Conservation (phyloP, 2,113 vertebrate species). For the Pedionomus torquatus region DNA sequence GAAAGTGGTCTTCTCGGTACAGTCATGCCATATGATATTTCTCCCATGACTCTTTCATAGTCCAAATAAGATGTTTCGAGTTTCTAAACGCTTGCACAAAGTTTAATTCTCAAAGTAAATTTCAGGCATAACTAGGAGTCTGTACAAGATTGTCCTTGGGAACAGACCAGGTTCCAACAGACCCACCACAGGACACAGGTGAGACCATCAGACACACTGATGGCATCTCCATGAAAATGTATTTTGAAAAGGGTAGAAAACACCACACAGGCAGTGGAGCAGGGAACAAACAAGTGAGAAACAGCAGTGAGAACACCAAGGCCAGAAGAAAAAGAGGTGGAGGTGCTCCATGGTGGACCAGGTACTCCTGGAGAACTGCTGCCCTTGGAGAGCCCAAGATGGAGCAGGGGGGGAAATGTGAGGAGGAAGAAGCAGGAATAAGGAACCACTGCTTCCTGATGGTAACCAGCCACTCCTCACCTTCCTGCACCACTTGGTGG, state of each 20-base stretch:
- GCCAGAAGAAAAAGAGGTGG: background rate
- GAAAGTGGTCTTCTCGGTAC: background rate
- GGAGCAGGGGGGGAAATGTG: background rate
- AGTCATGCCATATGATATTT: background rate
- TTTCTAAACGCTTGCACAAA: background rate
- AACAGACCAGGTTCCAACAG: background rate
- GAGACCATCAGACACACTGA: background rate
- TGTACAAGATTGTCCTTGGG: background rate
- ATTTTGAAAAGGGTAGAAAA: background rate
- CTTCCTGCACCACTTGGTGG: background rate
- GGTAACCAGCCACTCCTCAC: background rate
- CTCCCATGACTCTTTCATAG: background rate
- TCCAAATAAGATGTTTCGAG: background rate
- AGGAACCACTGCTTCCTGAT: background rate
- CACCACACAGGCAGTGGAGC: background rate
- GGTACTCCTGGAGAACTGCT: background rate
- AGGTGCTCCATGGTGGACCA: rapidly evolving
- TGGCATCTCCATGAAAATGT: rapidly evolving
- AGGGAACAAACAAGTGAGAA: background rate
- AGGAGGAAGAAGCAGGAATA: rapidly evolving
- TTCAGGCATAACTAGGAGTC: background rate
- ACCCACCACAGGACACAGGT: background rate
- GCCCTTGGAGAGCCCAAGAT: background rate
- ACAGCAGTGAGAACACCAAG: background rate
- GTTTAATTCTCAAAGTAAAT: background rate